Percentiles rank a stretch among this genome's conserved stretches.
phyloP scores from a whole-genome alignment of 2,888 invertebrate genomes.

The Phyto melanocephala region DNA sequence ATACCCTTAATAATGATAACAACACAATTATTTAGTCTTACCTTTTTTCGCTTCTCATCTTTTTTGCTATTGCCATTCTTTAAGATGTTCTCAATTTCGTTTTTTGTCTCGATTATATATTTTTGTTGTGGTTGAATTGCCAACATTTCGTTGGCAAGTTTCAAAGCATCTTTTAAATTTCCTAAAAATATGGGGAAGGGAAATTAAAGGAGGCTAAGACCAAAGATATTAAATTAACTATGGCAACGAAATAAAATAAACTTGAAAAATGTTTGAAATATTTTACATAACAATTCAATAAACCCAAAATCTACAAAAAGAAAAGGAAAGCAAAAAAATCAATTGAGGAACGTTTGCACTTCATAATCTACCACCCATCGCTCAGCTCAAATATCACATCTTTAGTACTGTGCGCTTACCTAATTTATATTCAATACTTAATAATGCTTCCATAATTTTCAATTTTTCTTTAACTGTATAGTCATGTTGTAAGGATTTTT shows the following conservation, averaged over 20 bases:
- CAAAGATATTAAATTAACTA: too few relatives aligned
- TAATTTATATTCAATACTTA: constrained; percentile 71
- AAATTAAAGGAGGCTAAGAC: too few relatives aligned
- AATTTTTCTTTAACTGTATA: constrained; percentile 63
- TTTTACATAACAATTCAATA: too few relatives aligned
- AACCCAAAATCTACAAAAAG: not conserved
- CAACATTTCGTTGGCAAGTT: constrained; percentile 69
- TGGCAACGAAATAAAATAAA: too few relatives aligned
- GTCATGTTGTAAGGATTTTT: not conserved
- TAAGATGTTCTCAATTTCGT: constrained; percentile 66
- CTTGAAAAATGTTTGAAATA: too few relatives aligned
- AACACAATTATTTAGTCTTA: not conserved
- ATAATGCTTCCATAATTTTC: constrained; percentile 69
- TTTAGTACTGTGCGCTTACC: constrained; percentile 70
- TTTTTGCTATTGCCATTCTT: constrained; percentile 18
- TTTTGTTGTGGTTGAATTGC: constrained; percentile 68
- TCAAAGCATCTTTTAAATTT: constrained; percentile 69
- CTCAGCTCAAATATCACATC: not conserved
- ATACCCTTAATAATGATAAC: too few relatives aligned
- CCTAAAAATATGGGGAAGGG: constrained; percentile 64
- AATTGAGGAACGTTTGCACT: too few relatives aligned
- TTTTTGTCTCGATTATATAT: constrained; percentile 66
- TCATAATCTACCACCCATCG: too few relatives aligned
- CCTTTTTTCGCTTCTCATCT: not conserved
- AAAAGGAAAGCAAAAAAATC: not conserved